Percentiles rank a stretch among this genome's conserved stretches.
Conservation (phyloP, 2,888 invertebrate genomes). For the Brachypalpus laphriformis region DNA sequence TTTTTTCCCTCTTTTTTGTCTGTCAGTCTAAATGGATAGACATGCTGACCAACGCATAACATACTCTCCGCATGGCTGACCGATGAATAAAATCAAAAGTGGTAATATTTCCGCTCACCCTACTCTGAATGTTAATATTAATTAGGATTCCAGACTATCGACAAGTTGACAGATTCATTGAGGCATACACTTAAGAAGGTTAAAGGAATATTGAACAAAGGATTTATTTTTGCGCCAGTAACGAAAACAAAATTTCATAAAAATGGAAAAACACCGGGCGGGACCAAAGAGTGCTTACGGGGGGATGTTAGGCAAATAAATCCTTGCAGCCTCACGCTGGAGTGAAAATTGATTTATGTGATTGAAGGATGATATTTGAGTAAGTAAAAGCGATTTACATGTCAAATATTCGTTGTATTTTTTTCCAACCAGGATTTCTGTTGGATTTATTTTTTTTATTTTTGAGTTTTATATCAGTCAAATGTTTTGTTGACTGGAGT, state of each 20-base stretch:
- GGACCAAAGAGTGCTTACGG: neutral
- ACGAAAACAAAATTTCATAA: slow-evolving; percentile 3
- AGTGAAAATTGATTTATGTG: slow-evolving; percentile 66
- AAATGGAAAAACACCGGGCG: neutral
- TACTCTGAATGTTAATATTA: slow-evolving; percentile 20
- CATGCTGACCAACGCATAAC: neutral
- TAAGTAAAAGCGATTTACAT: slow-evolving; percentile 57
- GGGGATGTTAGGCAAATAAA: slow-evolving; percentile 11
- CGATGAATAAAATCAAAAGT: too few species aligned
- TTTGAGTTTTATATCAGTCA: slow-evolving; percentile 2
- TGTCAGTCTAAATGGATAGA: neutral
- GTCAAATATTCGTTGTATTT: slow-evolving; percentile 57
- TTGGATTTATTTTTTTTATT: neutral
- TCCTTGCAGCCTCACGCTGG: neutral
- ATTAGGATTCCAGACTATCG: slow-evolving; percentile 38
- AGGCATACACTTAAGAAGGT: neutral
- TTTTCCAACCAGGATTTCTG: neutral
- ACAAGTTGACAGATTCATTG: slow-evolving; percentile 27
- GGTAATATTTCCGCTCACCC: neutral
- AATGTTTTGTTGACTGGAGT: slow-evolving; percentile 4
- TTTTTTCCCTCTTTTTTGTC: neutral
- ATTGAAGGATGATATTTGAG: slow-evolving; percentile 62
- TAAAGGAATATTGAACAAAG: neutral
- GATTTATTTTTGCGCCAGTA: neutral
- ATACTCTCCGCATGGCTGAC: neutral